These are phyloP conservation scores for Latrodectus geometricus DNA, from an alignment of 1,140 invertebrate species.

Conservation along the genomic window DNA sequence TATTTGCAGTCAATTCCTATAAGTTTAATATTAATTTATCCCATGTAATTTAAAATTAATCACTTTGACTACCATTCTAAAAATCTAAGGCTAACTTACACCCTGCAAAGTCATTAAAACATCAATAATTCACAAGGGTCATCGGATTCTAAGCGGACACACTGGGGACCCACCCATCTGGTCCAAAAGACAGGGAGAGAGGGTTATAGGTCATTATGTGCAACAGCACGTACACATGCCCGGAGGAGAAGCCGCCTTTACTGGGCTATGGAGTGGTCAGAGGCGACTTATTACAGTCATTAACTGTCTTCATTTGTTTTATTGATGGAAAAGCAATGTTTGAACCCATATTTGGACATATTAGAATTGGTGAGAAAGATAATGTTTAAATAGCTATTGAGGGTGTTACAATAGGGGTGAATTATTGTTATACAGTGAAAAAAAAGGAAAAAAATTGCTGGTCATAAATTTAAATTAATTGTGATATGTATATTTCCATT, in stretches of 20 bases:
- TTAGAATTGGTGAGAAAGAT: not conserved
- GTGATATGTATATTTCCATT: too few species aligned
- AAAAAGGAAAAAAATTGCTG: too few species aligned
- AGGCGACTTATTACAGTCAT: not conserved
- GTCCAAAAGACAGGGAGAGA: not conserved
- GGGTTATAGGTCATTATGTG: slow-evolving; percentile 51
- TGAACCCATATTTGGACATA: not conserved
- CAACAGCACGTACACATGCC: slow-evolving; percentile 14
- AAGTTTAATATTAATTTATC: too few species aligned
- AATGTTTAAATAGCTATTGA: too few species aligned
- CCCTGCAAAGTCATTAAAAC: too few species aligned
- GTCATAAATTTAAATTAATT: too few species aligned
- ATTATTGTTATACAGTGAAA: too few species aligned
- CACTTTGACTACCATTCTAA: too few species aligned
- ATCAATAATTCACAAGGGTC: not conserved
- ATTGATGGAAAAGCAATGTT: not conserved
- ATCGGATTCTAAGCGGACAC: not conserved
- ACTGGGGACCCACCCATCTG: slow-evolving; percentile 16
- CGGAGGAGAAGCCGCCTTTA: not conserved
- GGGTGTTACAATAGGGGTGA: too few species aligned
- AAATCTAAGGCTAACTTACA: too few species aligned
- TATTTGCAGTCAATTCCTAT: too few species aligned
- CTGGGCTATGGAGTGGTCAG: not conserved
- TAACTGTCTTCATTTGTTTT: not conserved
- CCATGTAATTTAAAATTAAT: too few species aligned